These are phyloP conservation scores for Diglossa cyanea DNA, from an alignment of 2,797 vertebrate genomes.

Conservation along the genomic window DNA sequence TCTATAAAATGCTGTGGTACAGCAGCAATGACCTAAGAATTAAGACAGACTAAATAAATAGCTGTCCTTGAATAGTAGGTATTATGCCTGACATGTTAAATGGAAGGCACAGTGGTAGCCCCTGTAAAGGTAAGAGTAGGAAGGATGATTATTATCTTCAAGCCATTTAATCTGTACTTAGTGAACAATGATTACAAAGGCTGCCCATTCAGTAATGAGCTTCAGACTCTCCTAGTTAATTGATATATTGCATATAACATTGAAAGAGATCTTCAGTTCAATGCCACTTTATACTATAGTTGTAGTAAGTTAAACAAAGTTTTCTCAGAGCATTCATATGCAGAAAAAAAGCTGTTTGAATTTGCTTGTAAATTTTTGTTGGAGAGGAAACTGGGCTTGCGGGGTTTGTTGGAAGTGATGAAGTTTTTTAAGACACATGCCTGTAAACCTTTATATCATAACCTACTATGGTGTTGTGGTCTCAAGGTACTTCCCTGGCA, in stretches of 20 bases:
- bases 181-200: not conserved
- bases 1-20: not conserved
- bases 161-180: slow-evolving; percentile 2
- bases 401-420: not conserved
- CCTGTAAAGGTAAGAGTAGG: not conserved
- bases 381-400: not conserved
- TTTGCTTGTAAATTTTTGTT: not conserved
- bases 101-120: not conserved
- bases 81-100: not conserved
- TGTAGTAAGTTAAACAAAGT: not conserved
- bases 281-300: not conserved
- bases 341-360: not conserved
- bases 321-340: not conserved
- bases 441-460: not conserved
- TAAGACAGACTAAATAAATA: not conserved
- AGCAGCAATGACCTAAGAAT: not conserved
- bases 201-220: slow-evolving; percentile 5
- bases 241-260: not conserved
- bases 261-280: not conserved
- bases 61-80: not conserved
- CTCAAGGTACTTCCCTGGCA: not conserved
- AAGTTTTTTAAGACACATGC: not conserved
- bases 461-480: not conserved
- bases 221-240: not conserved
- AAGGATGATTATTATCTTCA: slow-evolving; percentile 2